A percentile compares a stretch with the other conserved stretches of the same genome.
Conservation (phyloP, 2,888 invertebrate genomes). For the Acronicta psi region DNA sequence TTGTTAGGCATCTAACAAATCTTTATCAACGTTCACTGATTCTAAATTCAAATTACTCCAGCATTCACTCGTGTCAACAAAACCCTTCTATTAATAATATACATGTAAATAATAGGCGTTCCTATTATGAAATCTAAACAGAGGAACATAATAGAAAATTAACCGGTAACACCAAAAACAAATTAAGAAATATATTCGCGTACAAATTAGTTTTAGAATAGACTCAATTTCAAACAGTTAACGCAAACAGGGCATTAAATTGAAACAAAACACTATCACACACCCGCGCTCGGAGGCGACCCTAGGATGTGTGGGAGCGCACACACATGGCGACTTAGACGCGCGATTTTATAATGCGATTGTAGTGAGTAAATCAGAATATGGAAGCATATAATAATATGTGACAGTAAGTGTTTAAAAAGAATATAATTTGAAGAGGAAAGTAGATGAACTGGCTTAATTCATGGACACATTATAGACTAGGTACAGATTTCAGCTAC, state of each 20-base stretch:
- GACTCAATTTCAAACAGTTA: constrained; percentile 54
- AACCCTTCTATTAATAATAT: constrained; percentile 19
- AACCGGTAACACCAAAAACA: constrained; percentile 39
- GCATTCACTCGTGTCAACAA: constrained; percentile 12
- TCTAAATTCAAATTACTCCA: constrained; percentile 4
- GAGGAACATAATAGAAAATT: constrained; percentile 48
- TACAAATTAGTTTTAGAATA: constrained; percentile 52
- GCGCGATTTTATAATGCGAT: constrained; percentile 41
- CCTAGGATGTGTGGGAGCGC: constrained; percentile 40
- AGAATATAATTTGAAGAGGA: too few species aligned
- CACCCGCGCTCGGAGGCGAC: constrained; percentile 31
- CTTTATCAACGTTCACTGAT: not conserved
- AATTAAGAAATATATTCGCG: constrained; percentile 55
- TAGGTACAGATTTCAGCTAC: too few species aligned
- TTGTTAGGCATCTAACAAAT: too few species aligned
- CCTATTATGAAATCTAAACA: constrained; percentile 42
- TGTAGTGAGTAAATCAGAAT: constrained; percentile 11
- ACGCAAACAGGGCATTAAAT: constrained; percentile 60
- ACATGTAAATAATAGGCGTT: constrained; percentile 26
- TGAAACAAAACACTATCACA: constrained; percentile 62
- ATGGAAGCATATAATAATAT: too few species aligned
- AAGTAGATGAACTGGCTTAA: too few species aligned
- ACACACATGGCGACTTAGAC: constrained; percentile 39
- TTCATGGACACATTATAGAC: too few species aligned
- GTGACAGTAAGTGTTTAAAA: too few species aligned